Percentiles rank a stretch among this genome's conserved stretches.
phyloP scores from a whole-genome alignment of 1,140 invertebrate species.

The Oryzaephilus surinamensis region DNA sequence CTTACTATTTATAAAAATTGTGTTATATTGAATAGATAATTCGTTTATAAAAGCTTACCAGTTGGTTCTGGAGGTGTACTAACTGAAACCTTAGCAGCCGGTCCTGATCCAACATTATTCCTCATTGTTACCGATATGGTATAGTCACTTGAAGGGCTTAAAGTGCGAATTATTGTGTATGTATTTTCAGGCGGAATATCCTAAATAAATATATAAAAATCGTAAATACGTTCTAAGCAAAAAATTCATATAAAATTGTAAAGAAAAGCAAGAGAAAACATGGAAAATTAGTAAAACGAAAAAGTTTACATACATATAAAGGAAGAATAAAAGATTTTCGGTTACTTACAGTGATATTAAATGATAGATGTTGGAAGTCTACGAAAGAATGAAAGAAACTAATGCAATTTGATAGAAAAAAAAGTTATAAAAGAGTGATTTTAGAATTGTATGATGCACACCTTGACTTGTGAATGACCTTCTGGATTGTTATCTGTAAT shows the following conservation, averaged over 20 bases:
- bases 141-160: conserved; percentile 65
- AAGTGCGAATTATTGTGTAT: conserved; percentile 67
- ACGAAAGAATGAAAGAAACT: no score
- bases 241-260: no score
- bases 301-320: no score
- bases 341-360: no score
- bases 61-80: conserved; percentile 53
- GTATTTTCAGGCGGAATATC: conserved; percentile 60
- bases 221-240: neutral
- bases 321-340: no score
- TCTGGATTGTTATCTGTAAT: conserved; percentile 46
- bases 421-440: no score
- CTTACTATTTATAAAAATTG: conserved; percentile 34
- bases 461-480: conserved; percentile 55
- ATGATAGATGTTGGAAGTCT: no score
- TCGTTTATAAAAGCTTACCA: conserved; percentile 39
- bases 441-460: no score
- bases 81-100: conserved; percentile 48
- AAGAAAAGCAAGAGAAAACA: no score
- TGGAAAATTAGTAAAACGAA: no score
- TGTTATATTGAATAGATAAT: neutral
- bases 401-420: neutral
- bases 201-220: conserved; percentile 34
- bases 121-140: conserved; percentile 65
- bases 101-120: conserved; percentile 72